These are phyloP conservation scores for Phortica okadai DNA, from an alignment of 2,888 invertebrate species.

Conservation along the genomic window DNA sequence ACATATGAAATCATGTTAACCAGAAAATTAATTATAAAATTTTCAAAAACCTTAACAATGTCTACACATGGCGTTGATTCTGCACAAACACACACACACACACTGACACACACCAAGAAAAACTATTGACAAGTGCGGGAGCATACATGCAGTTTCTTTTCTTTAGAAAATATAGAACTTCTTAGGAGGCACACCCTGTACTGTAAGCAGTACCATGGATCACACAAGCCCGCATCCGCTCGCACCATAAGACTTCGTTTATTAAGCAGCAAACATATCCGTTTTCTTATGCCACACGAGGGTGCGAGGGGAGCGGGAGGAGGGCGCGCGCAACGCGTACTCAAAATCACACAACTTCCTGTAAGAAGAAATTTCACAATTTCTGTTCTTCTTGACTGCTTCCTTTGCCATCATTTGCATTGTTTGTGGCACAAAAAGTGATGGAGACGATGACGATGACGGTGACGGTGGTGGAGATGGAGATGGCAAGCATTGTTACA, in stretches of 20 bases:
- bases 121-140: not conserved
- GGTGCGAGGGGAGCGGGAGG: too few relatives aligned
- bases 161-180: not conserved
- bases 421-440: too few relatives aligned
- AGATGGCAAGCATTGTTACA: not conserved
- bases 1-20: slow-evolving; percentile 69
- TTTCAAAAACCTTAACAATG: slow-evolving; percentile 71
- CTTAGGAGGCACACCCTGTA: not conserved
- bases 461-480: too few relatives aligned
- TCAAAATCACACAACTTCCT: slow-evolving; percentile 41
- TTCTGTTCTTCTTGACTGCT: slow-evolving; percentile 43
- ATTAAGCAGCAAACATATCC: slow-evolving; percentile 50
- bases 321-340: too few relatives aligned
- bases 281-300: slow-evolving; percentile 43
- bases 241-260: slow-evolving; percentile 25
- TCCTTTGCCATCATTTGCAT: not conserved
- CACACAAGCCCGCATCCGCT: slow-evolving; percentile 1
- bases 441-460: too few relatives aligned
- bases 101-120: slow-evolving; percentile 42
- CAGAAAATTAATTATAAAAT: slow-evolving; percentile 72
- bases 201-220: slow-evolving; percentile 23
- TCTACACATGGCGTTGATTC: slow-evolving; percentile 69
- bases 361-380: slow-evolving; percentile 62
- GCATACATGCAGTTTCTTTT: not conserved
- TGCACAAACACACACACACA: slow-evolving; percentile 68